These are phyloP conservation scores for Urocitellus parryii DNA, from an alignment of 2,113 vertebrate genomes.

Conservation along the genomic window DNA sequence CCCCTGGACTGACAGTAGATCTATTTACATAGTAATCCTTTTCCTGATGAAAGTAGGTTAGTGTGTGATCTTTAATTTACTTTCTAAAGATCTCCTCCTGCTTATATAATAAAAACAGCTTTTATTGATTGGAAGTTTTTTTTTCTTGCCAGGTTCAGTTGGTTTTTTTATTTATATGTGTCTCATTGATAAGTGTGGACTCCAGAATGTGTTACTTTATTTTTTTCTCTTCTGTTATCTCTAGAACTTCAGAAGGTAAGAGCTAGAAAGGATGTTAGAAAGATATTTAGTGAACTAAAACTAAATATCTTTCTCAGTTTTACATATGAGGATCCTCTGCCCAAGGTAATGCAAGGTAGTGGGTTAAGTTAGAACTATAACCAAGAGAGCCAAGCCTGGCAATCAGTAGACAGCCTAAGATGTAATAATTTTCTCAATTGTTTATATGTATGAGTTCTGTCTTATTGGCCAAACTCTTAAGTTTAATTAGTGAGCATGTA, in stretches of 20 bases:
- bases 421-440: neutral
- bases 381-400: neutral
- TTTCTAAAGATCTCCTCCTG: neutral
- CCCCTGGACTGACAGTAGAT: neutral
- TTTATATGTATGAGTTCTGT: neutral
- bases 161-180: constrained; percentile 7
- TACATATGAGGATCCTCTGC: neutral
- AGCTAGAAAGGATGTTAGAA: constrained; percentile 6
- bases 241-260: neutral
- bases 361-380: neutral
- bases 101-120: neutral
- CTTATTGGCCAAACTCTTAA: neutral
- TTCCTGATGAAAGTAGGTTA: neutral
- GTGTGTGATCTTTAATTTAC: neutral
- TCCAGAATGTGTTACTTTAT: no score
- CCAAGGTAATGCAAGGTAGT: neutral
- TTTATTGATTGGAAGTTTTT: neutral
- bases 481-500: neutral
- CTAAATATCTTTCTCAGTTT: neutral
- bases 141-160: neutral
- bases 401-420: neutral
- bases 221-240: neutral
- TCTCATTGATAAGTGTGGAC: neutral
- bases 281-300: neutral
- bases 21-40: neutral